These are phyloP conservation scores for Cosmopolites sordidus DNA, from an alignment of 2,888 invertebrate genomes.

Conservation along the genomic window DNA sequence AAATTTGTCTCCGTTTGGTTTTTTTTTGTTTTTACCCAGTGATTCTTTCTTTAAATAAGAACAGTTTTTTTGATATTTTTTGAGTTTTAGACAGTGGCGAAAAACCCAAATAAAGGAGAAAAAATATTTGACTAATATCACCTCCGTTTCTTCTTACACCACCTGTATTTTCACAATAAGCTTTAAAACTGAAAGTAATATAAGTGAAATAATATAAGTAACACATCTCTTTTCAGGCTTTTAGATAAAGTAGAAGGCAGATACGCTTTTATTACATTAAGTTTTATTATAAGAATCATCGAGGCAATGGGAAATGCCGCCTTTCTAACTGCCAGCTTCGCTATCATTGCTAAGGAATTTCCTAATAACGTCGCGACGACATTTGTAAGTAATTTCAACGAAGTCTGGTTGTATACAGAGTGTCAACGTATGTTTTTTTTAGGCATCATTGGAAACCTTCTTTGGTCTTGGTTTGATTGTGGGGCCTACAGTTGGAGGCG, in stretches of 20 bases:
- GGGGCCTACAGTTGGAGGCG: conserved; percentile 86
- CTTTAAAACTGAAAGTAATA: too few relatives aligned
- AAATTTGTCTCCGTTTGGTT: too few relatives aligned
- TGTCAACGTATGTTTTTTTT: conserved; percentile 24
- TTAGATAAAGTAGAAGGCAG: conserved; percentile 68
- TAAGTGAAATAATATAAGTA: too few relatives aligned
- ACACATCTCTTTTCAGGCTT: conserved; percentile 57
- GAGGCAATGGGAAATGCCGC: conserved; percentile 86
- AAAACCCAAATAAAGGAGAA: too few relatives aligned
- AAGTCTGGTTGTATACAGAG: too few relatives aligned
- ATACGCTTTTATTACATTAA: conserved; percentile 69
- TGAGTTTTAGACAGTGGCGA: too few relatives aligned
- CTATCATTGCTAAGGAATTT: conserved; percentile 84
- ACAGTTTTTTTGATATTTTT: too few relatives aligned
- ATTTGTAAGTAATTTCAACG: conserved; percentile 61
- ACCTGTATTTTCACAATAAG: too few relatives aligned
- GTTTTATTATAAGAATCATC: conserved; percentile 73
- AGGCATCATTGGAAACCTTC: conserved; percentile 82
- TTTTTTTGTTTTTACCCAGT: too few relatives aligned
- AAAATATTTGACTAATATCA: too few relatives aligned
- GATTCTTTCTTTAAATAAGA: too few relatives aligned
- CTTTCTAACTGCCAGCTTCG: conserved; percentile 80
- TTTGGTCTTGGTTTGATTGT: conserved; percentile 84
- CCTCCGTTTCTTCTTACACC: too few relatives aligned
- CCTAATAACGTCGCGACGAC: conserved; percentile 80